Evolutionary conservation across 2,888 invertebrate species (phyloP).

Genomic region (Bellardia pandia): DNA sequence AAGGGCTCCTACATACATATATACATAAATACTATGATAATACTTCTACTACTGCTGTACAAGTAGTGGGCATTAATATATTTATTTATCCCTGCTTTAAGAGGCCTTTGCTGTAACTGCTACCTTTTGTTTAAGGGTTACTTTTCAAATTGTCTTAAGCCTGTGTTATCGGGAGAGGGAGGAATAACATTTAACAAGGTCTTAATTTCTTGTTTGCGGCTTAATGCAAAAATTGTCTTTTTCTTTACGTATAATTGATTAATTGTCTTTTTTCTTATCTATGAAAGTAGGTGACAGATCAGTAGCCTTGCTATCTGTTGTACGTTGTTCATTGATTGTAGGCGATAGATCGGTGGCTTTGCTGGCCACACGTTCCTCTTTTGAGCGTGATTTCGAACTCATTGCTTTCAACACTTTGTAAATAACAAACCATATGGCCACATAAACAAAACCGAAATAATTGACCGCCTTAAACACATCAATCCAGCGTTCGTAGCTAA

Average conservation of each 20-base stretch:
- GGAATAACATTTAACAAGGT: neutral
- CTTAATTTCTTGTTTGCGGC: neutral
- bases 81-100: slow-evolving; percentile 43
- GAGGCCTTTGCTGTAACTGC: slow-evolving; percentile 18
- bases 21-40: neutral
- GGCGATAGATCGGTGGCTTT: slow-evolving; percentile 72
- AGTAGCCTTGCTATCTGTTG: slow-evolving; percentile 68
- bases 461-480: slow-evolving; percentile 87
- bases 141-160: slow-evolving; percentile 17
- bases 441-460: slow-evolving; percentile 89
- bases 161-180: neutral
- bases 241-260: slow-evolving; percentile 28
- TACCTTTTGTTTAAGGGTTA: slow-evolving; percentile 4
- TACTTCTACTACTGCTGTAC: neutral
- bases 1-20: slow-evolving; percentile 6
- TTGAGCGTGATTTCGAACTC: neutral
- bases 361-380: slow-evolving; percentile 49
- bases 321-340: slow-evolving; percentile 60
- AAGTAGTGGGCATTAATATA: slow-evolving; percentile 12
- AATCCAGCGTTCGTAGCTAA: slow-evolving; percentile 89
- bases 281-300: slow-evolving; percentile 61
- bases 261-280: slow-evolving; percentile 67
- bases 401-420: slow-evolving; percentile 74
- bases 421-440: slow-evolving; percentile 86
- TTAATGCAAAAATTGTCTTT: neutral